phyloP scores from a whole-genome alignment of 2,888 invertebrate species.

The Lycocerus yunnanus region DNA sequence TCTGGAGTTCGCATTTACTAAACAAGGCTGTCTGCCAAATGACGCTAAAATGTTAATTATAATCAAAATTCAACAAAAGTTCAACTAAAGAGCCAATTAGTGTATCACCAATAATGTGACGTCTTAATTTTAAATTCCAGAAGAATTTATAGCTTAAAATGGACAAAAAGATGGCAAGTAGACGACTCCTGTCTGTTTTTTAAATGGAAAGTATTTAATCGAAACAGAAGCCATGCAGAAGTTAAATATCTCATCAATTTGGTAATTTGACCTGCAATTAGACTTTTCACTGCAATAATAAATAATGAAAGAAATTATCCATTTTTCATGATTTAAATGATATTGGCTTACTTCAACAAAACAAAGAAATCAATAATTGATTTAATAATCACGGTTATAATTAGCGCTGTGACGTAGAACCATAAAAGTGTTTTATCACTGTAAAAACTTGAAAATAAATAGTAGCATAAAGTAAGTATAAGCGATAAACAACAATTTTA shows the following conservation, averaged over 20 bases:
- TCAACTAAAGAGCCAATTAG: not conserved
- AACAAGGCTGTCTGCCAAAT: not conserved
- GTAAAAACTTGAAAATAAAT: slow-evolving; percentile 13
- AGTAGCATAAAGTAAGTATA: slow-evolving; percentile 7
- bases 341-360: not conserved
- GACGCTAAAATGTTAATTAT: not conserved
- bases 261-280: not conserved
- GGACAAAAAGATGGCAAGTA: not conserved
- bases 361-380: not conserved
- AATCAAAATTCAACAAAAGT: not conserved
- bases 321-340: not conserved
- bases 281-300: not conserved
- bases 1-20: not conserved
- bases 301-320: not conserved
- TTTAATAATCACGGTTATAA: not conserved
- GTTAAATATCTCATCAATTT: not conserved
- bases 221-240: not conserved
- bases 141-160: not conserved
- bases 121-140: not conserved
- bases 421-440: not conserved
- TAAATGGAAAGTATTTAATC: not conserved
- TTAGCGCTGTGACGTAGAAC: not conserved
- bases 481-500: slow-evolving; percentile 15
- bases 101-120: not conserved
- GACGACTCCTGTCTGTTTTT: not conserved